A percentile compares a stretch with the other conserved stretches of the same genome.
These are phyloP conservation scores for Pristiophorus japonicus DNA, from an alignment of 2,113 vertebrate genomes.

Conservation along the genomic window DNA sequence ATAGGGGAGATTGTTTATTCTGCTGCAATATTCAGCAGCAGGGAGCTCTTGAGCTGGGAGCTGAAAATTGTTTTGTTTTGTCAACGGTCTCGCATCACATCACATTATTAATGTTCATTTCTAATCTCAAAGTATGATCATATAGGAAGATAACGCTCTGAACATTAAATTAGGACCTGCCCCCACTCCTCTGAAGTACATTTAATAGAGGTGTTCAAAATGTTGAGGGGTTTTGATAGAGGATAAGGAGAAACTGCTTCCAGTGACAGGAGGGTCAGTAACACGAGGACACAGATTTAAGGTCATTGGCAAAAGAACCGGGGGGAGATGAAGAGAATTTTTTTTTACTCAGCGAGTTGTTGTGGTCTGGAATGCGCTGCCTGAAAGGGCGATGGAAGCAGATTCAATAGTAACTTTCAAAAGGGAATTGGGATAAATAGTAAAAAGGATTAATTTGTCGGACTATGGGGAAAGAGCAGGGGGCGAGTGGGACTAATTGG, in stretches of 20 bases:
- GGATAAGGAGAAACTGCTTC: too few relatives aligned
- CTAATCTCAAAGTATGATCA: neutral
- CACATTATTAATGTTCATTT: conserved; percentile 5
- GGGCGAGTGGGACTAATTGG: neutral
- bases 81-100: neutral
- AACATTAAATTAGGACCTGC: neutral
- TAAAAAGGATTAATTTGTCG: neutral
- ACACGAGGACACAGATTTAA: neutral
- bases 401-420: neutral
- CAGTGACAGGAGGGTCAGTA: neutral
- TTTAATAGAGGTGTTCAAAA: neutral
- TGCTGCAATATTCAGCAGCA: neutral
- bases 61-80: conserved; percentile 5
- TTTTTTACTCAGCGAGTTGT: neutral
- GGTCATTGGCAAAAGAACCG: neutral
- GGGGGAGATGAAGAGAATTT: neutral
- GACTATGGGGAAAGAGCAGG: neutral
- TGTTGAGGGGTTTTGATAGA: neutral
- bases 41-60: conserved; percentile 24
- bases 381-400: neutral
- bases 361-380: neutral
- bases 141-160: neutral
- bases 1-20: neutral
- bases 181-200: neutral
- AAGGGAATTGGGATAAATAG: neutral